These are phyloP conservation scores for Torymus aiolomorphi DNA, from an alignment of 2,888 invertebrate species.

Conservation along the genomic window DNA sequence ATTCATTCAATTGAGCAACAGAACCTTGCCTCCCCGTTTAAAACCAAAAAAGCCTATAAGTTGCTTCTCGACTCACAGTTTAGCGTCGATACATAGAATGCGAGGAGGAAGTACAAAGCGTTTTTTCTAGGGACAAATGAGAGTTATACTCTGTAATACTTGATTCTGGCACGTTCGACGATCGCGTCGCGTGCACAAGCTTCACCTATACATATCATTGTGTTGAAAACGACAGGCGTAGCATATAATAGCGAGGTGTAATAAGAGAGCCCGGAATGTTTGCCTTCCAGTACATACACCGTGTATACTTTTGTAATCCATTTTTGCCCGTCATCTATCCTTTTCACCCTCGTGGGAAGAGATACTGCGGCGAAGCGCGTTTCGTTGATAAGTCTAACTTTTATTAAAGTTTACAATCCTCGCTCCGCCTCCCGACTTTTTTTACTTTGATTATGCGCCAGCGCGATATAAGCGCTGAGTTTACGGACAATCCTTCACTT, in stretches of 20 bases:
- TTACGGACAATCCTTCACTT: too few species aligned
- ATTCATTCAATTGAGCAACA: background rate
- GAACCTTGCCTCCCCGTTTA: too few species aligned
- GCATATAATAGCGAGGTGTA: background rate
- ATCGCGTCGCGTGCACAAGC: slow-evolving; percentile 5
- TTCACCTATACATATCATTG: slow-evolving; percentile 49
- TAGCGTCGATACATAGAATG: too few species aligned
- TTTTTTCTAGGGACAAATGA: background rate
- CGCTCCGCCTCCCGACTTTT: too few species aligned
- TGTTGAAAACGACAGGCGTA: slow-evolving; percentile 11
- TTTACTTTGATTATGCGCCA: too few species aligned
- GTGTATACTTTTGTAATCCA: slow-evolving; percentile 23
- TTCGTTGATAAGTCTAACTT: too few species aligned
- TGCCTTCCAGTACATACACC: slow-evolving; percentile 36
- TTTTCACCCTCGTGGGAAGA: background rate
- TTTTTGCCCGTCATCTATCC: slow-evolving; percentile 7
- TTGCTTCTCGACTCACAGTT: background rate
- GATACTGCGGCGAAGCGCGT: too few species aligned
- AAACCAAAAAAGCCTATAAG: too few species aligned
- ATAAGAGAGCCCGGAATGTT: background rate
- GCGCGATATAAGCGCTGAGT: too few species aligned
- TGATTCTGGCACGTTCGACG: slow-evolving; percentile 19
- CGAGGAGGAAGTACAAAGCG: too few species aligned
- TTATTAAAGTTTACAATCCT: too few species aligned
- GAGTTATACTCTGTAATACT: slow-evolving; percentile 24